These are phyloP conservation scores for Aporophyla lueneburgensis DNA, from an alignment of 2,888 invertebrate genomes.

Conservation along the genomic window DNA sequence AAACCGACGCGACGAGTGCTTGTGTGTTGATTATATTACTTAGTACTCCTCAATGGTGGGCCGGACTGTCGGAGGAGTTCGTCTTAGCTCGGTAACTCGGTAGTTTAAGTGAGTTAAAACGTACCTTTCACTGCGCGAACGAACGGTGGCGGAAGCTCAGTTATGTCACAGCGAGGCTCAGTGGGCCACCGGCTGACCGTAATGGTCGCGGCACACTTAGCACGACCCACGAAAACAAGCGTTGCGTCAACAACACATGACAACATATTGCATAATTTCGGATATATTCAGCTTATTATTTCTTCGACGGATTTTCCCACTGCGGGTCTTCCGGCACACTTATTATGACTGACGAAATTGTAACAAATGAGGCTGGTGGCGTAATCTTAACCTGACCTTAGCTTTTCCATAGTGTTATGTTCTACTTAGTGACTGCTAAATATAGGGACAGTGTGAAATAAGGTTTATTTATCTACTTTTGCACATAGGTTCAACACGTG, in stretches of 20 bases:
- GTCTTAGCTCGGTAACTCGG: slow-evolving; percentile 44
- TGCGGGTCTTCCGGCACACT: slow-evolving; percentile 60
- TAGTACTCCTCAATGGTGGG: slow-evolving; percentile 58
- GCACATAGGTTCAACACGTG: slow-evolving; percentile 36
- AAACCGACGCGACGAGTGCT: slow-evolving; percentile 38
- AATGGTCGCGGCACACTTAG: slow-evolving; percentile 88
- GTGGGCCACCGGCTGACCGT: slow-evolving; percentile 89
- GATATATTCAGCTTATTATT: slow-evolving; percentile 60
- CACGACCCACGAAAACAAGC: slow-evolving; percentile 88
- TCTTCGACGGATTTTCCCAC: slow-evolving; percentile 60
- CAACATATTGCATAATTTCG: slow-evolving; percentile 83
- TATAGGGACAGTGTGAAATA: slow-evolving; percentile 14
- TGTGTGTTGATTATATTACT: slow-evolving; percentile 52
- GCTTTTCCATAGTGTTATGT: slow-evolving; percentile 40
- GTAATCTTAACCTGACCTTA: slow-evolving; percentile 63
- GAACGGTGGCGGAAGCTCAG: slow-evolving; percentile 85
- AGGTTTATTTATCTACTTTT: slow-evolving; percentile 17
- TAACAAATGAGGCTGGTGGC: slow-evolving; percentile 60
- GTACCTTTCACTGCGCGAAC: slow-evolving; percentile 80
- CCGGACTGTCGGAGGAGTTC: slow-evolving; percentile 33
- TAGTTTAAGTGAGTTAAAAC: slow-evolving; percentile 74
- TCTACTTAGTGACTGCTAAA: slow-evolving; percentile 42
- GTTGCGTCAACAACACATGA: slow-evolving; percentile 87
- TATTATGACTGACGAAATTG: slow-evolving; percentile 58
- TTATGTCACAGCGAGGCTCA: slow-evolving; percentile 85